Conservation (phyloP, 1,140 invertebrate genomes). For the Lepidurus arcticus region DNA sequence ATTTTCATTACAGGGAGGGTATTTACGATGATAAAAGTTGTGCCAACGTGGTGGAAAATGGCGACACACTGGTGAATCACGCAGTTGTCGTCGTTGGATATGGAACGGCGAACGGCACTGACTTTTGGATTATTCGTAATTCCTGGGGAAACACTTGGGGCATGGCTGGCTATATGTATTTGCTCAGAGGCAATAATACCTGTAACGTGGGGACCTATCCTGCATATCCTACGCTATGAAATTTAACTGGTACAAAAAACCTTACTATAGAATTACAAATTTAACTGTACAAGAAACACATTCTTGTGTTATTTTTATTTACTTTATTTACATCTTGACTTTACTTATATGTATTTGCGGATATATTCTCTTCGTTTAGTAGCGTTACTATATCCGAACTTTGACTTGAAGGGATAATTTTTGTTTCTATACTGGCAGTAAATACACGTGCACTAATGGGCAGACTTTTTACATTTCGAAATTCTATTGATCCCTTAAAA, state of each 20-base stretch:
- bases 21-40: not conserved
- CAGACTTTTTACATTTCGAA: no score
- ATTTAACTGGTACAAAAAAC: not conserved
- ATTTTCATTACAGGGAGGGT: not conserved
- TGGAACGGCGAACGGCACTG: slow-evolving; percentile 37
- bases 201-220: slow-evolving; percentile 3
- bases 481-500: no score
- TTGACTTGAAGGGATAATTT: no score
- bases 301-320: not conserved
- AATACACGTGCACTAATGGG: no score
- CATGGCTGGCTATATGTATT: slow-evolving; percentile 30
- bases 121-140: slow-evolving; percentile 39
- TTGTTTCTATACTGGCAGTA: no score
- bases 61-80: not conserved
- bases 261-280: no score
- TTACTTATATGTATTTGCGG: not conserved
- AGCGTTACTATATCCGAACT: not conserved
- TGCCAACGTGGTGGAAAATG: not conserved
- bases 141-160: slow-evolving; percentile 38
- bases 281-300: not conserved
- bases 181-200: slow-evolving; percentile 4
- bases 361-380: not conserved
- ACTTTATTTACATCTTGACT: not conserved
- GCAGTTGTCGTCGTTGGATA: slow-evolving; percentile 24
- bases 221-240: not conserved